Evolutionary conservation across 2,113 vertebrate genomes (phyloP), one percentile per base, ranked within the genome.

Genomic region (Pleuronectes platessa): DNA sequence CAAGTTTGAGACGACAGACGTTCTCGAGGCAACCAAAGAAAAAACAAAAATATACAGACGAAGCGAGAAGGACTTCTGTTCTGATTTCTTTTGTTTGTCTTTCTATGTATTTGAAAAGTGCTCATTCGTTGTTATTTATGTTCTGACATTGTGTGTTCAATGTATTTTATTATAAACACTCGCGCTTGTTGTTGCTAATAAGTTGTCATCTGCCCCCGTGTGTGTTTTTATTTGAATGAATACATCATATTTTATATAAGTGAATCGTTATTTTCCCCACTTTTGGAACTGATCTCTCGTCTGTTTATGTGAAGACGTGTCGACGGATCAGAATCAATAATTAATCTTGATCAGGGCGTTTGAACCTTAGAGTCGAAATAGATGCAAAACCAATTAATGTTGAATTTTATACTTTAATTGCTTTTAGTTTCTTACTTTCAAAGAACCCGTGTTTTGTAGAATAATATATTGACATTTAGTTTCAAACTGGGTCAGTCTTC

Each of bases 41-140:
- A 69, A 74, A 78, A 12, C 15, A 42, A 47, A 61, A 37, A 58
- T 31, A 81, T 42, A 61, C 71, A 66, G 74, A 74, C 45, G 26
- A 21, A 20, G 79, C 18, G 54, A 73, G 69, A 89, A 82, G 82
- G 31, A 45, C 35, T 42, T 42, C 80, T 81, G 45, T 74, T 77
- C 45, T 71, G 70, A 81, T 62, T 35, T 65, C 13, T 35, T 64
- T 49, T 81, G n/a, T 37, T 21, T 66, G 3, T 47, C 42, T 68
- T 26, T 64, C 21, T 75, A 59, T 45, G 20, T 83, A 84, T 76
- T 49, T 37, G 68, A 18, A 51, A 51, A 24, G 17, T 77, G 54
- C 58, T 54, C 68, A 10, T 79, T 75, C 72, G 5, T 67, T 51
- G 26, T 82, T 88, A 88, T 88, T 90, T 92, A 86, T 91, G 67